Percentiles rank a stretch among this genome's conserved stretches.
Evolutionary conservation across 2,113 vertebrate genomes (phyloP).

Genomic region (Equus przewalskii): DNA sequence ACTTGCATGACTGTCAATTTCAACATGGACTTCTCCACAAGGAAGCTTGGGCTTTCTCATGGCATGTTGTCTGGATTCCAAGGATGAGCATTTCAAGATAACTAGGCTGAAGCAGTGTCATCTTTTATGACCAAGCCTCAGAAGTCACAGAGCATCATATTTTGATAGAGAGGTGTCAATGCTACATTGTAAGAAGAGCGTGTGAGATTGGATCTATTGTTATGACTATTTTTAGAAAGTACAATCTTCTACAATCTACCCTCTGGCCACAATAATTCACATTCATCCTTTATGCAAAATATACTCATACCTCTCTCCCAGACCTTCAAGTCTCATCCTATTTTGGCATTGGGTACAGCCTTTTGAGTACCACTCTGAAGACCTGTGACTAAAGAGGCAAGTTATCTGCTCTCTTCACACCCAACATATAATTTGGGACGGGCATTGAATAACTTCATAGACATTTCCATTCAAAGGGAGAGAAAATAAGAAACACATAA

Average conservation of each 20-base stretch:
- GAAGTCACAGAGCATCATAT: background rate
- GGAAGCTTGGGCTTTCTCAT: background rate
- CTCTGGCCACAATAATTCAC: background rate
- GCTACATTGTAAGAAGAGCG: background rate
- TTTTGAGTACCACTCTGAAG: conserved; percentile 6
- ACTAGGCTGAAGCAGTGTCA: background rate
- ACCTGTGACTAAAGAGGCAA: background rate
- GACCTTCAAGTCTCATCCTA: background rate
- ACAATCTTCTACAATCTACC: background rate
- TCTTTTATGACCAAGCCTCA: background rate
- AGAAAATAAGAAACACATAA: background rate
- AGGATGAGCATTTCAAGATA: background rate
- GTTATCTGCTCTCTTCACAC: background rate
- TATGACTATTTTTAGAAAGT: background rate
- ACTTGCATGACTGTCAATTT: background rate
- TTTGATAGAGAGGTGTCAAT: background rate
- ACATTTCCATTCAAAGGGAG: background rate
- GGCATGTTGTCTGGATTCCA: background rate
- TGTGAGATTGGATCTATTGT: background rate
- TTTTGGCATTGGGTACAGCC: background rate
- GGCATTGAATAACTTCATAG: background rate
- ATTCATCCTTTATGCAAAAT: background rate
- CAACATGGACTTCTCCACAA: background rate
- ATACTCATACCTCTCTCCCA: background rate
- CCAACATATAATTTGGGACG: background rate